Percentiles rank a stretch among this genome's conserved stretches.
Conservation (phyloP, 2,113 vertebrate genomes). For the Dasypus novemcinctus region DNA sequence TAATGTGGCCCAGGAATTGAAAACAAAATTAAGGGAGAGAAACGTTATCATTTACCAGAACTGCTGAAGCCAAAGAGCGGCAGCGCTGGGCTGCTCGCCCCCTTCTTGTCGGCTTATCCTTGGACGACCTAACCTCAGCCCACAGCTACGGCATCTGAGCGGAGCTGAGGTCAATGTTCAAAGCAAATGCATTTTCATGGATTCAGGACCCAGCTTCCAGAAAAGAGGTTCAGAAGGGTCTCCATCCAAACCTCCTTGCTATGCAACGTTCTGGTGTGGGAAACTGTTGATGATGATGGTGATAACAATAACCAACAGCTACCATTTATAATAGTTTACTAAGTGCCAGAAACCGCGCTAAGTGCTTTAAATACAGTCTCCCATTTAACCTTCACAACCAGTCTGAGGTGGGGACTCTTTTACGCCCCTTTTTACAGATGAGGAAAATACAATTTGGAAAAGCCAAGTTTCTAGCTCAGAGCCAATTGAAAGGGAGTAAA, state of each 20-base stretch:
- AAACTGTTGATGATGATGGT: not conserved
- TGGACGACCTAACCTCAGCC: slow-evolving; percentile 8
- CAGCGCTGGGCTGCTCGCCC: not conserved
- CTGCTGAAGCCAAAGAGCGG: not conserved
- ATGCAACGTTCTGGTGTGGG: not conserved
- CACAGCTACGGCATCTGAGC: not conserved
- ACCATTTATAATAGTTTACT: not conserved
- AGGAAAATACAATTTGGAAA: not conserved
- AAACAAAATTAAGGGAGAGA: slow-evolving; percentile 39
- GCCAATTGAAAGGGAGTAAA: not conserved
- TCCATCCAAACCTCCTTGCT: not conserved
- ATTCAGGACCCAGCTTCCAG: not conserved
- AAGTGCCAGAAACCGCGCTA: not conserved
- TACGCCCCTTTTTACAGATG: not conserved
- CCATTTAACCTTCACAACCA: not conserved
- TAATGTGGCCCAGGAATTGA: not conserved
- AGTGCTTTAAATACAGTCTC: not conserved
- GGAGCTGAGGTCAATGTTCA: not conserved
- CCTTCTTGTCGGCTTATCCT: not conserved
- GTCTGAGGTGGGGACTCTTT: not conserved
- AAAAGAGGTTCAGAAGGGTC: not conserved
- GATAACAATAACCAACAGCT: not conserved
- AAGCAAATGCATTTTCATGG: not conserved
- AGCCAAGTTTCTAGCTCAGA: not conserved
- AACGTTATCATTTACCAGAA: not conserved